These are phyloP conservation scores for Drosophila picticornis DNA, from an alignment of 2,888 invertebrate species.

Conservation along the genomic window DNA sequence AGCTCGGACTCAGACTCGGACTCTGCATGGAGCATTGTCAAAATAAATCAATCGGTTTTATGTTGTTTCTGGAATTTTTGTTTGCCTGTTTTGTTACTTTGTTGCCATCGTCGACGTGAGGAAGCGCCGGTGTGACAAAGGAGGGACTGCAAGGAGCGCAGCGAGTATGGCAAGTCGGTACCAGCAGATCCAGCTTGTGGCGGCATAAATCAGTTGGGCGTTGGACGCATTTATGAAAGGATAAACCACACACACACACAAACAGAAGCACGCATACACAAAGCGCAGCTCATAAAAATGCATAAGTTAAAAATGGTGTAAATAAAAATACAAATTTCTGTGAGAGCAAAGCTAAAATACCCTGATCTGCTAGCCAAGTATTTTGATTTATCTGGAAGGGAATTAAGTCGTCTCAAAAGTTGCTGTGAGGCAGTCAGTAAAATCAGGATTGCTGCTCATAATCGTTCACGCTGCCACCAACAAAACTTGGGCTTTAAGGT, in stretches of 20 bases:
- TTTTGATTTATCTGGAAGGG: constrained; percentile 81
- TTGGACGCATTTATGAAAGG: constrained; percentile 82
- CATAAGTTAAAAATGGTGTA: constrained; percentile 67
- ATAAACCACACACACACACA: constrained; percentile 64
- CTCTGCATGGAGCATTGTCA: constrained; percentile 81
- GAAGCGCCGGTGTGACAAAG: constrained; percentile 41
- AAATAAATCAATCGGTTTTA: constrained; percentile 85
- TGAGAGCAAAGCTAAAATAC: constrained; percentile 1
- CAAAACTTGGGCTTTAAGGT: constrained; percentile 33
- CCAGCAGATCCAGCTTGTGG: constrained; percentile 74
- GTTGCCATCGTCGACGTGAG: constrained; percentile 48
- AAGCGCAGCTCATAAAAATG: constrained; percentile 71
- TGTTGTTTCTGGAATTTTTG: constrained; percentile 82
- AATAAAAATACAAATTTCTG: constrained; percentile 71
- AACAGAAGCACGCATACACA: constrained; percentile 17
- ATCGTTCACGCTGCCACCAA: constrained; percentile 70
- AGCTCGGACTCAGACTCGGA: constrained; percentile 9
- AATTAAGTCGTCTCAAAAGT: constrained; percentile 84
- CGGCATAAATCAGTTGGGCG: constrained; percentile 77
- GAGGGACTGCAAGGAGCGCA: not conserved
- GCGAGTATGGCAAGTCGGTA: constrained; percentile 36
- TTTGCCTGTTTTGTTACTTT: constrained; percentile 78
- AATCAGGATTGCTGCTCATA: constrained; percentile 58
- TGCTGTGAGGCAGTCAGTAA: constrained; percentile 41
- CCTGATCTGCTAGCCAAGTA: constrained; percentile 17